Evolutionary conservation across 2,888 invertebrate genomes (phyloP).

Genomic region (Nemurella pictetii): DNA sequence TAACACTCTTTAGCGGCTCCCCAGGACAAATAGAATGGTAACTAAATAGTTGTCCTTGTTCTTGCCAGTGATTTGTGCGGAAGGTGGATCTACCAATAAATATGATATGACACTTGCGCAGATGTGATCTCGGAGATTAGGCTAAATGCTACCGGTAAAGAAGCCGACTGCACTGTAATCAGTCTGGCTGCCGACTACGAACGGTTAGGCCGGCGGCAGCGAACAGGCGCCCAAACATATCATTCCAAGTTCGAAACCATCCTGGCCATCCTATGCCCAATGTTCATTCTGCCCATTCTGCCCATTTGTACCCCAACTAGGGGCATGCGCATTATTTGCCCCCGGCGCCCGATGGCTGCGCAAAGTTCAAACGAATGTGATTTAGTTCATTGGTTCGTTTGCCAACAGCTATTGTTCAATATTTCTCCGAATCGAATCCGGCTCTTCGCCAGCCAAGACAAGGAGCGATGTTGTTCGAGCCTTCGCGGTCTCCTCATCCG

Average conservation of each 20-base stretch:
- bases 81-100: conserved; percentile 16
- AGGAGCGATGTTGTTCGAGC: background rate
- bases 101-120: conserved; percentile 15
- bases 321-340: background rate
- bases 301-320: background rate
- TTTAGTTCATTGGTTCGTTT: background rate
- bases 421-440: background rate
- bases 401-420: background rate
- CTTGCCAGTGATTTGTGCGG: background rate
- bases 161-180: conserved; percentile 26
- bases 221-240: background rate
- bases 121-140: conserved; percentile 14
- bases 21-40: background rate
- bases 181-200: background rate
- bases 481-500: background rate
- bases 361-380: background rate
- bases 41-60: conserved; percentile 24
- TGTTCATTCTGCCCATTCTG: background rate
- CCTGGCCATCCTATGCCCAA: no score
- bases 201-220: background rate
- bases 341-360: background rate
- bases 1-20: background rate
- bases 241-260: no score
- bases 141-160: conserved; percentile 27
- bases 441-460: background rate